Base-by-base conservation (phyloP, 2,888 invertebrate species). In the Mystacides longicornis region DNA sequence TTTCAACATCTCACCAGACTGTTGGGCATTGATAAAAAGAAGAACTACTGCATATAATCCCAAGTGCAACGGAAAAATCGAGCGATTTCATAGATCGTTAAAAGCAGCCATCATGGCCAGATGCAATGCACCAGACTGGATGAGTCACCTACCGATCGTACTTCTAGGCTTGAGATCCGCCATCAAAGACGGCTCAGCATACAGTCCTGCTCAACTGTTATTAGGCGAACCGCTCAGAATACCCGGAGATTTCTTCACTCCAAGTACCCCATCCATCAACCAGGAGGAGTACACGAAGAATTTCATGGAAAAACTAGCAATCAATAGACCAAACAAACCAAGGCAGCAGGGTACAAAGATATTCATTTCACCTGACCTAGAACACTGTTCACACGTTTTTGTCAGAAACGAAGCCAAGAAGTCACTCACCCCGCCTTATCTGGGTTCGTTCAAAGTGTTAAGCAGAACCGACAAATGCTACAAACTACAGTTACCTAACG, bases 91-190 rank as follows among this genome's bases (percentile, higher is more conserved):
- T 42, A 37, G 65, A 1, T 55, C 62, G 1, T 31, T 64, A 7
- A 64, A 65, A 51, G 52, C 60, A 20, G 61, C 64, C 1, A 43
- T 64, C 2, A 60, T 47, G 37, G 58, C 61, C 7, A 49, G 62
- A 9, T 23, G 7, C 3, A 20, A 33, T 14, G 21, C 18, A 11
- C 18, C 18, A 5, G 33, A n/a, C 7, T 63, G 68, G 60, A 54
- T 45, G 27, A 57, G 51, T 23, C 3, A 62, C 57, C 55, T 69
- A 22, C 67, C 67, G 1, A 60, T 63, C 14, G 63, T 66, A 2
- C 54, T 68, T 9, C 55, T 68, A 19, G 67, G 67, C 1, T 52
- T 68, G 37, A 58, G 67, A 5, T 52, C 64, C 3, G 57, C 62
- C 16, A 46, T 58, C 16, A 61, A 61, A 37, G 52, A 54, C 4